Percentiles rank a stretch among this genome's conserved stretches.
phyloP scores from a whole-genome alignment of 92 coral and sea anemone genomes.

The Anthopleura xanthogrammica region DNA sequence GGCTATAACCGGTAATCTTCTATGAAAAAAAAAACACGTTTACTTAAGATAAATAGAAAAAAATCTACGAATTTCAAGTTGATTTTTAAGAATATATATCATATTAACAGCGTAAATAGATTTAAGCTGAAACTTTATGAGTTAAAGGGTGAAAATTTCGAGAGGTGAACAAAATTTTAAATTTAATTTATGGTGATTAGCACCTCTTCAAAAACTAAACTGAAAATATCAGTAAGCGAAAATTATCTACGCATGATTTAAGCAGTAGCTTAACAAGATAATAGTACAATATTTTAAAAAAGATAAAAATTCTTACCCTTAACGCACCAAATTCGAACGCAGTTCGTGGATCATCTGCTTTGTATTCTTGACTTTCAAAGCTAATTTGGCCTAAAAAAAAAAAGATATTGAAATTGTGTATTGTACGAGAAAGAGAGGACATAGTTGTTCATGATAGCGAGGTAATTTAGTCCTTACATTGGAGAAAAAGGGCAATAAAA shows the following conservation, averaged over 20 bases:
- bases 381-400: constrained; percentile 38
- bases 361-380: constrained; percentile 49
- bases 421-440: not conserved
- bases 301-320: constrained; percentile 29
- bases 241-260: not conserved
- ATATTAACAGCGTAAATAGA: not conserved
- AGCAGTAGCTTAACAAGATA: not conserved
- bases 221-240: not conserved
- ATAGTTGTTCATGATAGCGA: not conserved
- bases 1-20: not conserved
- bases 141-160: too few relatives aligned
- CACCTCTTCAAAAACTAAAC: not conserved
- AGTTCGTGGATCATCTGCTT: constrained; percentile 56
- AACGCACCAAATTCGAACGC: constrained; percentile 95
- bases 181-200: not conserved
- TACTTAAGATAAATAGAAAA: not conserved
- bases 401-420: not conserved
- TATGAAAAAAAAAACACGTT: not conserved
- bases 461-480: constrained; percentile 15
- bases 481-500: constrained; percentile 13
- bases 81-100: not conserved
- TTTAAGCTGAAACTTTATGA: too few relatives aligned
- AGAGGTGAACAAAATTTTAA: not conserved
- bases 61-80: not conserved
- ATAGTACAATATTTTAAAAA: not conserved